Percentiles rank a stretch among this genome's conserved stretches.
These are phyloP conservation scores for Rhinatrema bivittatum DNA, from an alignment of 2,797 vertebrate genomes.

Conservation along the genomic window DNA sequence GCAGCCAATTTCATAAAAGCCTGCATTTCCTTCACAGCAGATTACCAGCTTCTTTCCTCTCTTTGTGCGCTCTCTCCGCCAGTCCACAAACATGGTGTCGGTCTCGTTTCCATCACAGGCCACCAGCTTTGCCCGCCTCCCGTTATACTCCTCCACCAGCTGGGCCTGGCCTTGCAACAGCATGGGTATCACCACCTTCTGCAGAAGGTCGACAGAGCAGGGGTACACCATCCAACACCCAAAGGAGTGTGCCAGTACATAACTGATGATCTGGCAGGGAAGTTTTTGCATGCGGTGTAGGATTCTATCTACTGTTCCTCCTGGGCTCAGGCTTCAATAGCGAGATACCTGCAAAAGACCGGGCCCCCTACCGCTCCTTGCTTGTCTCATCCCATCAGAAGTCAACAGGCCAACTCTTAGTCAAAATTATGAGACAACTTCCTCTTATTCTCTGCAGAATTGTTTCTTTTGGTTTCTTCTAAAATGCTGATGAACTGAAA, in stretches of 20 bases:
- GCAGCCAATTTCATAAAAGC: conserved; percentile 89
- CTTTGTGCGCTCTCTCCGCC: conserved; percentile 49
- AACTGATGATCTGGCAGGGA: conserved; percentile 82
- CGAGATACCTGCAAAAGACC: conserved; percentile 62
- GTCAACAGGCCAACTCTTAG: no score
- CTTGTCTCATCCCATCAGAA: no score
- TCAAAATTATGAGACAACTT: no score
- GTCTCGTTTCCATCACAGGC: conserved; percentile 86
- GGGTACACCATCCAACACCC: conserved; percentile 87
- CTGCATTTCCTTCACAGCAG: conserved; percentile 87
- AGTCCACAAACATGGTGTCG: conserved; percentile 88
- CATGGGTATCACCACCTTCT: conserved; percentile 84
- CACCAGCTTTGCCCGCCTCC: conserved; percentile 77
- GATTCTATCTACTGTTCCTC: conserved; percentile 66
- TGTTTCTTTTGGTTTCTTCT: no score
- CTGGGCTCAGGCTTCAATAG: conserved; percentile 72
- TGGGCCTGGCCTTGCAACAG: conserved; percentile 79
- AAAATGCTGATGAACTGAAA: no score
- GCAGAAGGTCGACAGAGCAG: conserved; percentile 80
- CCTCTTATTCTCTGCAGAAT: no score
- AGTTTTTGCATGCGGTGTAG: conserved; percentile 69
- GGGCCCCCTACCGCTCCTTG: conserved; percentile 44
- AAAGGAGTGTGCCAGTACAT: conserved; percentile 69
- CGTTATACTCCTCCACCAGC: conserved; percentile 78
- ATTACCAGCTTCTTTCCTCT: conserved; percentile 78